Conservation (phyloP, 2,888 invertebrate genomes). For the Epirrita christyi region DNA sequence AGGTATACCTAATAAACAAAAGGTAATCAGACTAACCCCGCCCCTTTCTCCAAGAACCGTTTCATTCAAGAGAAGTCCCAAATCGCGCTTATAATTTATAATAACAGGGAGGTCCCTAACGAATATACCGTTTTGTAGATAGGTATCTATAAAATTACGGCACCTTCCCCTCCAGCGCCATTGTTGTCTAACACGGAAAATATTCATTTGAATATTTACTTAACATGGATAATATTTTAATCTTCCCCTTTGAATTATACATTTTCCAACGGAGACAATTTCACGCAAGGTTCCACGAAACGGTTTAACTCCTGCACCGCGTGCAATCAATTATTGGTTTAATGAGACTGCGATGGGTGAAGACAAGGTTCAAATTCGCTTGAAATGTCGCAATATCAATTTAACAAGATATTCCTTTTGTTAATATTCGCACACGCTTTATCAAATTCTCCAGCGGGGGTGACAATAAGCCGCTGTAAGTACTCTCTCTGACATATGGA, state of each 20-base stretch:
- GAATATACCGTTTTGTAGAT: slow-evolving; percentile 82
- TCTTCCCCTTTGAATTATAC: slow-evolving; percentile 85
- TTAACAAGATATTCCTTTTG: slow-evolving; percentile 86
- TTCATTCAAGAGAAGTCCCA: slow-evolving; percentile 76
- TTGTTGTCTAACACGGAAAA: slow-evolving; percentile 85
- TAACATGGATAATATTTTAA: slow-evolving; percentile 86
- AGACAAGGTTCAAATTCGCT: slow-evolving; percentile 57
- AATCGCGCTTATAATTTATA: slow-evolving; percentile 82
- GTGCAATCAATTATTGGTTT: slow-evolving; percentile 59
- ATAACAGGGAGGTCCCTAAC: slow-evolving; percentile 80
- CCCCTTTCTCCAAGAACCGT: slow-evolving; percentile 65
- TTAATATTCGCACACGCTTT: slow-evolving; percentile 86
- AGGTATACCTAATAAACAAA: slow-evolving; percentile 18
- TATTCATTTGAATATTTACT: slow-evolving; percentile 86
- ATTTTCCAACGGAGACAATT: slow-evolving; percentile 84
- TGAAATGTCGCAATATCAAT: slow-evolving; percentile 75
- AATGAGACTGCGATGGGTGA: slow-evolving; percentile 37
- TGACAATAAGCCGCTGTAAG: slow-evolving; percentile 85
- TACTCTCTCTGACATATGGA: slow-evolving; percentile 84
- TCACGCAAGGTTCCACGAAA: slow-evolving; percentile 71
- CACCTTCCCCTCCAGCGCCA: slow-evolving; percentile 74
- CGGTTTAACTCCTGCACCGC: slow-evolving; percentile 56
- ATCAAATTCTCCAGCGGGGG: slow-evolving; percentile 85
- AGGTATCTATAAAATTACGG: slow-evolving; percentile 83
- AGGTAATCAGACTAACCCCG: slow-evolving; percentile 49